Percentiles rank a stretch among this genome's conserved stretches.
Evolutionary conservation across 2,888 invertebrate species (phyloP).

Genomic region (Drosophila mettleri): DNA sequence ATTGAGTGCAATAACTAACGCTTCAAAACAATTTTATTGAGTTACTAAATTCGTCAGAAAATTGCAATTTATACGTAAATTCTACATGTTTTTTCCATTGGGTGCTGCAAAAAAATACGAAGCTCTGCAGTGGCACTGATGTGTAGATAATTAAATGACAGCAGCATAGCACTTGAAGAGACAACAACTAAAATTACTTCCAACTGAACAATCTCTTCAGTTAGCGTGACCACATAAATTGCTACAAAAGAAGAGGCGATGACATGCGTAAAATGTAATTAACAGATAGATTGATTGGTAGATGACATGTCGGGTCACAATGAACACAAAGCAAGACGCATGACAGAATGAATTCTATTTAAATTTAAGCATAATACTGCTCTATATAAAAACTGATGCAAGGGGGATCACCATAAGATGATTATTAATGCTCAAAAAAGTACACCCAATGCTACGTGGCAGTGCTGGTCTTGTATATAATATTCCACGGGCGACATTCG

Average conservation of each 20-base stretch:
- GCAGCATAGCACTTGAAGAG: not conserved
- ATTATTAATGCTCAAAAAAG: not conserved
- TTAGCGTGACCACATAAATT: constrained; percentile 1
- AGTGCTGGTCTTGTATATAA: not conserved
- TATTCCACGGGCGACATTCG: constrained; percentile 28
- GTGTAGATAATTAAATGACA: not conserved
- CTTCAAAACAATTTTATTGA: not conserved
- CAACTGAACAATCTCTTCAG: constrained; percentile 5
- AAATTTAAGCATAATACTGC: not conserved
- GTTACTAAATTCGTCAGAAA: not conserved
- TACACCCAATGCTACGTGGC: not conserved
- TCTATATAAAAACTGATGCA: not conserved
- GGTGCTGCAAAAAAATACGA: not conserved
- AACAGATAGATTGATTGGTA: not conserved
- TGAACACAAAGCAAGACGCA: not conserved
- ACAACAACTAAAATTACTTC: not conserved
- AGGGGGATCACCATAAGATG: not conserved
- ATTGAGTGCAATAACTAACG: not conserved
- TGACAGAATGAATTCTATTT: not conserved
- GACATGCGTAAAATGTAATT: constrained; percentile 3
- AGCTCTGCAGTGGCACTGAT: not conserved
- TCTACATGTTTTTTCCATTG: not conserved
- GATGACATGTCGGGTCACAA: constrained; percentile 3
- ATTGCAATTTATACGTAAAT: not conserved
- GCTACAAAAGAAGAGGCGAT: not conserved